A percentile compares a stretch with the other conserved stretches of the same genome.
Evolutionary conservation across 2,888 invertebrate genomes (phyloP).

Genomic region (Pachymerium ferrugineum): DNA sequence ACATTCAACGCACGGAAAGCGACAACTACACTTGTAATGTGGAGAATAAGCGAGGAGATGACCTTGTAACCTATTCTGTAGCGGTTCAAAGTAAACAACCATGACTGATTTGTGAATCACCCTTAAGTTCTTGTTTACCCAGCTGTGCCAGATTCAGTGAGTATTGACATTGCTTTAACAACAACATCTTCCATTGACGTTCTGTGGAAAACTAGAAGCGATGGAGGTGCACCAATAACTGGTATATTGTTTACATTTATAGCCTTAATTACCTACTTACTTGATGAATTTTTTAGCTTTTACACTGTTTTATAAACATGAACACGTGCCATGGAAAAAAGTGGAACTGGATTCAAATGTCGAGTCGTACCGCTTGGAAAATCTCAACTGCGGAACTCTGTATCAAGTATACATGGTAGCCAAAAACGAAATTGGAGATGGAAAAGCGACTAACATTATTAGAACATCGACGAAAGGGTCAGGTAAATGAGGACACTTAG

Average conservation of each 20-base stretch:
- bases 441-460: not conserved
- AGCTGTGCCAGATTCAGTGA: conserved; percentile 58
- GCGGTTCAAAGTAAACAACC: conserved; percentile 65
- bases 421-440: not conserved
- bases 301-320: not conserved
- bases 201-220: conserved; percentile 42
- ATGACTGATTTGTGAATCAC: not conserved
- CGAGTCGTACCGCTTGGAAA: conserved; percentile 19
- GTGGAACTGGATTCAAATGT: conserved; percentile 56
- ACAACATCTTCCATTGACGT: conserved; percentile 62
- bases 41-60: conserved; percentile 85
- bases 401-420: conserved; percentile 10
- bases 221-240: conserved; percentile 1
- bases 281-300: not conserved
- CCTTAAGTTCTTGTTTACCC: not conserved
- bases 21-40: conserved; percentile 92
- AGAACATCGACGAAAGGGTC: conserved; percentile 7
- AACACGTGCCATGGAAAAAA: conserved; percentile 42
- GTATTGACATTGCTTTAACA: conserved; percentile 61
- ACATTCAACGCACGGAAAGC: conserved; percentile 81
- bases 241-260: too few species aligned
- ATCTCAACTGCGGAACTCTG: not conserved
- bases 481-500: too few species aligned
- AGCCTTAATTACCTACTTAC: too few species aligned
- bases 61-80: conserved; percentile 84